These are phyloP conservation scores for Tetramorium parvispinum DNA, from an alignment of 1,140 invertebrate species.

Conservation along the genomic window DNA sequence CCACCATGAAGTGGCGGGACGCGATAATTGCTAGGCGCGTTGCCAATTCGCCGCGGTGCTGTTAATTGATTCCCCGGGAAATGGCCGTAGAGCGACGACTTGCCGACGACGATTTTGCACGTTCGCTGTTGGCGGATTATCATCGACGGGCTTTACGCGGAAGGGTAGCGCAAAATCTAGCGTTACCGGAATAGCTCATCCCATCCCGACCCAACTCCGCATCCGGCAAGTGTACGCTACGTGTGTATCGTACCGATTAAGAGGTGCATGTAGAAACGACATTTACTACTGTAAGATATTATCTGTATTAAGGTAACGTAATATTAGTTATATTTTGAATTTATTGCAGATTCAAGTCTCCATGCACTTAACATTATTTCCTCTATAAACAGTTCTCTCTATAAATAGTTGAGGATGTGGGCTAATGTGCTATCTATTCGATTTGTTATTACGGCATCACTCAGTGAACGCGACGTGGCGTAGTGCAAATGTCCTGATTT, in stretches of 20 bases:
- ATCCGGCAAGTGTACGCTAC: neutral
- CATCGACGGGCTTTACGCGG: slow-evolving; percentile 6
- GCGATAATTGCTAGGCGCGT: slow-evolving; percentile 76
- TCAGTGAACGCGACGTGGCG: neutral
- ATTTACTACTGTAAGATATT: neutral
- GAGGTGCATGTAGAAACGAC: neutral
- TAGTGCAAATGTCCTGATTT: slow-evolving; percentile 34
- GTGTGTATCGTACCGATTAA: neutral
- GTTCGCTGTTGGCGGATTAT: slow-evolving; percentile 51
- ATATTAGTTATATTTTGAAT: neutral
- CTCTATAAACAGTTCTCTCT: neutral
- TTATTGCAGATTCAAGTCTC: neutral
- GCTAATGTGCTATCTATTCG: neutral
- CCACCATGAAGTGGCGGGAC: slow-evolving; percentile 69
- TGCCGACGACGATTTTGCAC: slow-evolving; percentile 62
- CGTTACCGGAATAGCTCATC: neutral
- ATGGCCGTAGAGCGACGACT: slow-evolving; percentile 58
- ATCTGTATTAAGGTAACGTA: neutral
- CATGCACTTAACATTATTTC: neutral
- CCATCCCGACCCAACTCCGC: neutral
- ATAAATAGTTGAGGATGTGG: neutral
- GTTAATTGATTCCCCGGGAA: slow-evolving; percentile 74
- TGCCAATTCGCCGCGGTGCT: slow-evolving; percentile 72
- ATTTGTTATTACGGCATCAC: neutral
- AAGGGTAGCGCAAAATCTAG: slow-evolving; percentile 41